phyloP scores from a whole-genome alignment of 2,797 vertebrate species.

The Bradypodion ventrale region DNA sequence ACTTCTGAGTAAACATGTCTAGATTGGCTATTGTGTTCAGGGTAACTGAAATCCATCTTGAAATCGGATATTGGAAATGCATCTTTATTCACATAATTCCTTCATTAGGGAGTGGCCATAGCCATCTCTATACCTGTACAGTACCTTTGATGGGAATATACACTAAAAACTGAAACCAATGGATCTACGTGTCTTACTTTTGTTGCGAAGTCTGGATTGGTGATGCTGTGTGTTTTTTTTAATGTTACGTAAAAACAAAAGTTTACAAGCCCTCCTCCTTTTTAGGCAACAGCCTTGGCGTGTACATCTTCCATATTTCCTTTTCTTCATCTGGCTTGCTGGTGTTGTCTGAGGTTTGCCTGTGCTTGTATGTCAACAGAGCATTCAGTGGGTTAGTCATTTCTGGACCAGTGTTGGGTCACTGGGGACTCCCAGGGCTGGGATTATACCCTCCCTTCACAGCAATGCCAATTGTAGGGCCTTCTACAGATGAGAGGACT shows the following conservation, averaged over 20 bases:
- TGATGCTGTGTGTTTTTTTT: background rate
- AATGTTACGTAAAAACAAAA: constrained; percentile 44
- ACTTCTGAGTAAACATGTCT: background rate
- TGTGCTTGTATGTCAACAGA: constrained; percentile 87
- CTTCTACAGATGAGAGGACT: constrained; percentile 79
- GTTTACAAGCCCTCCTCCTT: constrained; percentile 71
- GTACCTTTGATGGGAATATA: background rate
- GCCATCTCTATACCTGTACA: background rate
- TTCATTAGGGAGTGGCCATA: background rate
- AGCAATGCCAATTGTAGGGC: constrained; percentile 79
- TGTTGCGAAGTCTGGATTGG: background rate
- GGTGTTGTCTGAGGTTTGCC: constrained; percentile 67
- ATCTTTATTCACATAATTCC: background rate
- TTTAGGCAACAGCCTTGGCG: constrained; percentile 80
- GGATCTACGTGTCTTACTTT: background rate
- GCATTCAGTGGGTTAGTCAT: constrained; percentile 85
- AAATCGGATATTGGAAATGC: background rate
- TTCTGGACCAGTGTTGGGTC: constrained; percentile 81
- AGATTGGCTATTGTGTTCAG: background rate
- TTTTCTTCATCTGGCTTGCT: constrained; percentile 79
- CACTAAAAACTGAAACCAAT: background rate
- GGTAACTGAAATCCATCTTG: background rate
- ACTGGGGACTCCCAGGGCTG: constrained; percentile 81
- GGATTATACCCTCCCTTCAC: constrained; percentile 80
- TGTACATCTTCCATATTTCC: constrained; percentile 55